Base-by-base conservation (phyloP, 2,888 invertebrate species). In the Ptycholaimellus sp. region DNA sequence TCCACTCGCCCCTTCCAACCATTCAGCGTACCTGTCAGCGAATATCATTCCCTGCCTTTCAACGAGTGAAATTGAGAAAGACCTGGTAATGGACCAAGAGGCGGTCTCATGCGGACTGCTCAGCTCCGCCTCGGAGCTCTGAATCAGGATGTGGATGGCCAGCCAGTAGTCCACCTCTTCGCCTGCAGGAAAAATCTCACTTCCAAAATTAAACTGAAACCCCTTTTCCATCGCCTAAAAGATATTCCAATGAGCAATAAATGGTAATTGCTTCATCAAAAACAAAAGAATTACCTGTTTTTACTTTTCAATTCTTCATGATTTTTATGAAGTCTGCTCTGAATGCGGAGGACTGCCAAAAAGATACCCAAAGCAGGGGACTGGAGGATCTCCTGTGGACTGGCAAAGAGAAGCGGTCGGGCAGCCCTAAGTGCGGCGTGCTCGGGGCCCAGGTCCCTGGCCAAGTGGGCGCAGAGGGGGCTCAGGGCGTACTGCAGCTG, bases 341-440 rank as follows among this genome's bases (percentile, higher is more conserved):
- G n/a, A n/a, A n/a, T n/a, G n/a, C n/a, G n/a, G n/a, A n/a, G n/a
- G n/a, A n/a, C n/a, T n/a, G n/a, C n/a, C n/a, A n/a, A n/a, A n/a
- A n/a, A n/a, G n/a, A n/a, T n/a, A n/a, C n/a, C n/a, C 46, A 3
- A 50, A 45, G 43, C 58, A 59, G 45, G 54, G 51, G 5, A 59
- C 59, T 33, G 11, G 9, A 36, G 57, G 51, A 35, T 59, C 59
- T 19, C 57, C 57, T 30, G 59, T 42, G 3, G 55, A 54, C 13
- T 56, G 53, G 36, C 51, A 52, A 33, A 51, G n/a, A 3, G 22
- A 27, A 87, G 60, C n/a, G 77, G 70, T 32, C 76, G 59, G 50
- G 83, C 69, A 2, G 82, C 77, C 46, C 81, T 72, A 36, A 87
- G 61, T 19, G 71, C 60, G 48, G 71, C 66, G 47, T 74, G 74